Conservation (phyloP, 1,140 invertebrate species). For the Araneus ventricosus region DNA sequence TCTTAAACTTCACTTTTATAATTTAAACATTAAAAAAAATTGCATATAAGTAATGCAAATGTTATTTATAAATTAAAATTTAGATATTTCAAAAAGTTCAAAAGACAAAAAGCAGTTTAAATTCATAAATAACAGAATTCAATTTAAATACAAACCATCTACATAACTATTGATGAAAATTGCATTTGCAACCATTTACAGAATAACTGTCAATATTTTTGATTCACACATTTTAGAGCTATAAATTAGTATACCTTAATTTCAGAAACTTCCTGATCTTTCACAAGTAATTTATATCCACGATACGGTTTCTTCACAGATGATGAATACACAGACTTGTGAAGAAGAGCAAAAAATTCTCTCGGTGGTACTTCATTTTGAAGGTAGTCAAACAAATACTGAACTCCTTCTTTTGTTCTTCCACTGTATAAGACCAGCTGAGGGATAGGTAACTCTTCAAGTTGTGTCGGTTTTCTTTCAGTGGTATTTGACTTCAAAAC, state of each 20-base stretch:
- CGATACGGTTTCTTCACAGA: conserved; percentile 87
- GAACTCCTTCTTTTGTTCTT: conserved; percentile 90
- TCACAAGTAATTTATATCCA: conserved; percentile 87
- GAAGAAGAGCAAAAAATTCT: conserved; percentile 88
- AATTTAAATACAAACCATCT: neutral
- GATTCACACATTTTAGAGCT: neutral
- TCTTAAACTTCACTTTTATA: too few relatives aligned
- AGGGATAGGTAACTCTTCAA: conserved; percentile 80
- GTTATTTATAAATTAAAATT: too few relatives aligned
- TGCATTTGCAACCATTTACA: too few relatives aligned
- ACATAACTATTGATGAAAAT: conserved; percentile 1
- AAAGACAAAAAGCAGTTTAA: too few relatives aligned
- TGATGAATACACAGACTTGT: conserved; percentile 86
- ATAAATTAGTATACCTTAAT: conserved; percentile 49
- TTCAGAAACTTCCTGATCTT: conserved; percentile 23
- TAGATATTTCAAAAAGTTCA: too few relatives aligned
- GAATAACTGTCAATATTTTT: neutral
- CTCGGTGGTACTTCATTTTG: conserved; percentile 83
- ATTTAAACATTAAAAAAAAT: too few relatives aligned
- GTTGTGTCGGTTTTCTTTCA: conserved; percentile 81
- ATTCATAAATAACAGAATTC: neutral
- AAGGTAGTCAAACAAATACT: conserved; percentile 84
- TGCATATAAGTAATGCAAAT: too few relatives aligned
- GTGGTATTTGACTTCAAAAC: conserved; percentile 87
- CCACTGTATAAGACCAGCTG: conserved; percentile 90